Base-by-base conservation (phyloP, 2,797 vertebrate genomes). In the Lithobates sylvaticus region DNA sequence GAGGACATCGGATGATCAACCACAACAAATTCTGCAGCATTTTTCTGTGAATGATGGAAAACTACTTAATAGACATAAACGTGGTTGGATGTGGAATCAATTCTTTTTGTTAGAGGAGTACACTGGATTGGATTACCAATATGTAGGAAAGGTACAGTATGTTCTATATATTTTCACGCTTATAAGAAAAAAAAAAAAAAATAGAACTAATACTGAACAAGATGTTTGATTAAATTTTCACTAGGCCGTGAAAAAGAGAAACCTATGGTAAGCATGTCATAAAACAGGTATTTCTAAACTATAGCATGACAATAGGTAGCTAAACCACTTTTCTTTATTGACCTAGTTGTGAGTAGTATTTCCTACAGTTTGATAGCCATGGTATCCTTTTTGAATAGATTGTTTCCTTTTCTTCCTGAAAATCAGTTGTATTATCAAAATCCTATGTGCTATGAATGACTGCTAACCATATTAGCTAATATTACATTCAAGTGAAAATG, bases 71-170 rank as follows among this genome's bases (percentile, higher is more conserved):
- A 96, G 98, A 39, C 97, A 97, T 90, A 99, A 98, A 85, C 93
- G 98, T 85, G 97, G 98, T 0, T 99, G 98, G 98, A 98, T 98
- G 97, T 99, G 98, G 98, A 99, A 99, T 93, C 97, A 99, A 47
- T 99, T 99, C 93, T 99, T 98, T 92, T 92, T 99, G 90, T 88
- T 99, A 91, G 97, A 99, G 90, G 97, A 99, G 89, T 99, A 98
- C 90, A 98, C 95, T 0, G 98, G 98, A 88, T 94, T 94, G 0
- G 97, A 98, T 90, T 93, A 96, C 88, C 98, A 98, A 90, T 98
- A 99, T 0, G 97, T 98, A 1, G 97, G 97, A 88, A 99, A 98
- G 97, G 97, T 99, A 67, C 10, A 67, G 65, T 26, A 67, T 67
- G 12, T 13, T 2, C n/a, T 67, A 3, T 29, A 2, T 67, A 29